These are phyloP conservation scores for Ophion ellenae DNA, from an alignment of 2,888 invertebrate species.

Conservation along the genomic window DNA sequence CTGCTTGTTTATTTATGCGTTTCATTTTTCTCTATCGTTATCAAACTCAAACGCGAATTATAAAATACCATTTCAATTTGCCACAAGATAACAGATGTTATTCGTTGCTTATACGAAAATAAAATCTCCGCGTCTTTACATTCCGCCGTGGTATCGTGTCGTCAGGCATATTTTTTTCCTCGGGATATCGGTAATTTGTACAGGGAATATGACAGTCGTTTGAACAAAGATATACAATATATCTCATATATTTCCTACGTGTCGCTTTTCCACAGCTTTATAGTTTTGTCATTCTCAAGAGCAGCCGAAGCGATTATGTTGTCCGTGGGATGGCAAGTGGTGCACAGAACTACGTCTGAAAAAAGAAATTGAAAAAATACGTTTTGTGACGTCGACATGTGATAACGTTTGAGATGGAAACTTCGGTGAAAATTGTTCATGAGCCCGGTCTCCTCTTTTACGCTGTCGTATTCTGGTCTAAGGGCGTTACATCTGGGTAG, in stretches of 20 bases:
- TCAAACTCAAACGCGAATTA: conserved; percentile 34
- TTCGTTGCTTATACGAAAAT: conserved; percentile 67
- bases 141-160: conserved; percentile 61
- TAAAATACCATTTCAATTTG: conserved; percentile 51
- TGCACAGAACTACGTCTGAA: conserved; percentile 95
- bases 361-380: conserved; percentile 63
- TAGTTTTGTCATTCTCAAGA: conserved; percentile 99
- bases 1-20: conserved; percentile 14
- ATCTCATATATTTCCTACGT: conserved; percentile 85
- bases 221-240: conserved; percentile 34
- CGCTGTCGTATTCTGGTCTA: not conserved
- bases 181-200: conserved; percentile 68
- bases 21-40: not conserved
- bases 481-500: too few species aligned
- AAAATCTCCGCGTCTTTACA: conserved; percentile 65
- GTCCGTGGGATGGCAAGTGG: conserved; percentile 99
- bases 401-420: conserved; percentile 1
- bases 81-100: conserved; percentile 55
- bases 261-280: conserved; percentile 99
- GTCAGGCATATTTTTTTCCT: conserved; percentile 58
- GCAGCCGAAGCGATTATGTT: conserved; percentile 99
- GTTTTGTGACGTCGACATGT: not conserved
- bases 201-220: conserved; percentile 64
- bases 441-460: too few species aligned
- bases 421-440: not conserved